phyloP scores from a whole-genome alignment of 1,140 invertebrate genomes.

The Vanessa tameamea region DNA sequence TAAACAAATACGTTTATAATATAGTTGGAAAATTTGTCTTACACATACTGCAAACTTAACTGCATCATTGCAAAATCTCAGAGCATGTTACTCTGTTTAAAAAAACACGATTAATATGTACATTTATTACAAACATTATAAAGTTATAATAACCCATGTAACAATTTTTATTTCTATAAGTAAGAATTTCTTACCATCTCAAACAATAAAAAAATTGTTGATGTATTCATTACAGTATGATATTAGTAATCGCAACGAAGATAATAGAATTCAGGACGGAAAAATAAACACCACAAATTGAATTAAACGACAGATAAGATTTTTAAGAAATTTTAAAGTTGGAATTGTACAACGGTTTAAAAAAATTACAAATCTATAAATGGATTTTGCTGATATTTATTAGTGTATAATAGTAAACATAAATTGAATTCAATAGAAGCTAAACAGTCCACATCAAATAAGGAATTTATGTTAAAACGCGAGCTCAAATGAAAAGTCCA shows the following conservation, averaged over 20 bases:
- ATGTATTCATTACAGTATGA: neutral
- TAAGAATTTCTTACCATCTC: neutral
- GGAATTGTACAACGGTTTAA: neutral
- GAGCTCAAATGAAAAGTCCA: constrained; percentile 6
- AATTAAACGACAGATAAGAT: neutral
- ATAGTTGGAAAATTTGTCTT: neutral
- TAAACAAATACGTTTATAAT: neutral
- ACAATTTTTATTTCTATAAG: neutral
- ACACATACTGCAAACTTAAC: no score
- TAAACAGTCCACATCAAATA: neutral
- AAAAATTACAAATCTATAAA: neutral
- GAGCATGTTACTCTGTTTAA: neutral
- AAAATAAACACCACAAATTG: neutral
- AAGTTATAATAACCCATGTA: constrained; percentile 19
- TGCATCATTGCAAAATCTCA: no score
- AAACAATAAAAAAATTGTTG: neutral
- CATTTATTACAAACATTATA: constrained; percentile 16
- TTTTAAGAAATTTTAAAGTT: neutral
- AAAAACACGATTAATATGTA: constrained; percentile 14
- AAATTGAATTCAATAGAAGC: neutral
- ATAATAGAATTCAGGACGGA: neutral
- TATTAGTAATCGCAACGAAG: neutral
- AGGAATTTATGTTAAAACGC: constrained; percentile 4
- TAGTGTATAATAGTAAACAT: no score
- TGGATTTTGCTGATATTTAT: neutral